These are phyloP conservation scores for Cotesia typhae DNA, from an alignment of 1,140 invertebrate genomes.

Conservation along the genomic window DNA sequence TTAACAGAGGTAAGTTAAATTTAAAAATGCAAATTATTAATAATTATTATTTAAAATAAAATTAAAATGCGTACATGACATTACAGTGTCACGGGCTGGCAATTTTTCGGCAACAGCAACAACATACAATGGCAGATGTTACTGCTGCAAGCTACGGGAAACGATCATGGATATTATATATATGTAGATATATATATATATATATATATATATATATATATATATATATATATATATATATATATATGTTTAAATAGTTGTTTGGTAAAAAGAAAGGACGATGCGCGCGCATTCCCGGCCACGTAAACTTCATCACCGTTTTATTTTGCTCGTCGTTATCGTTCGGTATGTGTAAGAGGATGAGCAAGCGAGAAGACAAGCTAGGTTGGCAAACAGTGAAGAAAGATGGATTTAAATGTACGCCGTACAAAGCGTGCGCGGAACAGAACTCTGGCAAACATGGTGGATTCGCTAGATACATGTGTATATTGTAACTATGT, in stretches of 20 bases:
- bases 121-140: background rate
- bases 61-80: background rate
- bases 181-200: background rate
- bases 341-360: no score
- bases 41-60: no score
- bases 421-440: background rate
- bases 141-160: no score
- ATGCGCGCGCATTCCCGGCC: slow-evolving; percentile 10
- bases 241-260: background rate
- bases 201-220: background rate
- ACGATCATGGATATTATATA: no score
- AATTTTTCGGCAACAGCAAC: slow-evolving; percentile 4
- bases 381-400: background rate
- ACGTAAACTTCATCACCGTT: background rate
- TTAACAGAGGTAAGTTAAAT: no score
- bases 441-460: slow-evolving; percentile 5
- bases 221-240: background rate
- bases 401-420: background rate
- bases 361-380: slow-evolving; percentile 3
- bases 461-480: slow-evolving; percentile 1
- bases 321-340: no score
- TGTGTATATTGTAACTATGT: no score
- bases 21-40: no score
- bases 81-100: slow-evolving; percentile 8
- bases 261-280: slow-evolving; percentile 4